phyloP scores from a whole-genome alignment of 2,888 invertebrate genomes.

The Yponomeuta cagnagella region DNA sequence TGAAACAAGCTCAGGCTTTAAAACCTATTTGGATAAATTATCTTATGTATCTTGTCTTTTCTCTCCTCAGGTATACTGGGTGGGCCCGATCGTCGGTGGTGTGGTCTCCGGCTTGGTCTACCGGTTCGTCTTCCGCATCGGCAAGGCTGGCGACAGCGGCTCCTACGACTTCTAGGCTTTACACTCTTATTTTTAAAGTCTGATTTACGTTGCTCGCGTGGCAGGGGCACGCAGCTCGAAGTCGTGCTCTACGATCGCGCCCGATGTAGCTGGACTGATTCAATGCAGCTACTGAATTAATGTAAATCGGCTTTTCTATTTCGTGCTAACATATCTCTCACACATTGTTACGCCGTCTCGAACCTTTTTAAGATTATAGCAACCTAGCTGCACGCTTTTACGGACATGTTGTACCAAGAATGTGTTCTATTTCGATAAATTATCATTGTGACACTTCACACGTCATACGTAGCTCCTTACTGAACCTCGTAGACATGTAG shows the following conservation, averaged over 20 bases:
- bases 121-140: constrained; percentile 80
- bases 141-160: constrained; percentile 82
- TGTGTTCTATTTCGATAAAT: too few species aligned
- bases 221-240: not conserved
- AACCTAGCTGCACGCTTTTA: not conserved
- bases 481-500: too few species aligned
- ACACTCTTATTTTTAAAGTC: not conserved
- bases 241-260: not conserved
- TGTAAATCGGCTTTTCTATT: not conserved
- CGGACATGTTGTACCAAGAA: too few species aligned
- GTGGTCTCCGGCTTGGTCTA: constrained; percentile 84
- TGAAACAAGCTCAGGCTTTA: not conserved
- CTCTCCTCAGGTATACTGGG: constrained; percentile 84
- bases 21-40: not conserved
- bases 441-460: too few species aligned
- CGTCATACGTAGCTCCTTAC: too few species aligned
- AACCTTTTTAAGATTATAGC: not conserved
- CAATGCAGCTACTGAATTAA: not conserved
- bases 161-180: constrained; percentile 84
- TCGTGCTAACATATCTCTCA: not conserved
- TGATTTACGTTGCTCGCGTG: not conserved
- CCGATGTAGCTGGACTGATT: not conserved
- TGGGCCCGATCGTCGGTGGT: constrained; percentile 88
- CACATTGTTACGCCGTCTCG: not conserved
- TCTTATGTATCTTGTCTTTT: not conserved